phyloP scores from a whole-genome alignment of 1,140 invertebrate species.

The Heliconius melpomene region DNA sequence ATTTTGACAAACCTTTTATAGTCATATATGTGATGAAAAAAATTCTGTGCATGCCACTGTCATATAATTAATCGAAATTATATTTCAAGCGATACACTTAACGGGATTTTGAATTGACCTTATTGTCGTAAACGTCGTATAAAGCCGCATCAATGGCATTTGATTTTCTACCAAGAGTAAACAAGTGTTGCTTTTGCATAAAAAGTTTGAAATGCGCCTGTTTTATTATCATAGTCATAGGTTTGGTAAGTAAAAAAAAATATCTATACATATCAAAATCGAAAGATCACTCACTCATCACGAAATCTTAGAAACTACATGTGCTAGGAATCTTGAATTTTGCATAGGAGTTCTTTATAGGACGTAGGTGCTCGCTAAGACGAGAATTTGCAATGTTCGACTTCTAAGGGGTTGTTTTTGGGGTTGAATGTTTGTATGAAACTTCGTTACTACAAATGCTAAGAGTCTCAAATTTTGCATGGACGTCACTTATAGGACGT shows the following conservation, averaged over 20 bases:
- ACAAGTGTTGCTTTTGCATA: slow-evolving; percentile 51
- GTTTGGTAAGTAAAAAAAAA: slow-evolving; percentile 43
- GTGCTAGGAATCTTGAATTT: no score
- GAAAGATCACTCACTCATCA: no score
- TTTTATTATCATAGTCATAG: slow-evolving; percentile 44
- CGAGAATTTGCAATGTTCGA: no score
- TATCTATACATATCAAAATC: not conserved
- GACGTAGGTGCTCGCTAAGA: no score
- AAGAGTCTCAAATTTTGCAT: no score
- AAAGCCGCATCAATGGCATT: slow-evolving; percentile 41
- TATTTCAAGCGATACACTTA: slow-evolving; percentile 24
- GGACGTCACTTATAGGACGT: no score
- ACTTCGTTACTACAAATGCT: no score
- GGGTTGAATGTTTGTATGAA: no score
- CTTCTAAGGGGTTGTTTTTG: no score
- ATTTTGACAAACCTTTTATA: not conserved
- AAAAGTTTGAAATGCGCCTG: slow-evolving; percentile 52
- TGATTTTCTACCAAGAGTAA: slow-evolving; percentile 43
- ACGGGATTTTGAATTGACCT: slow-evolving; percentile 29
- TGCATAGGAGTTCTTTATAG: no score
- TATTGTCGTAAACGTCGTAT: slow-evolving; percentile 25
- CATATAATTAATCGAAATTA: slow-evolving; percentile 23
- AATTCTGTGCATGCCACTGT: not conserved
- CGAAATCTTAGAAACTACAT: no score
- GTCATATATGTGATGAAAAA: not conserved